Percentiles rank a stretch among this genome's conserved stretches.
phyloP scores from a whole-genome alignment of 2,113 vertebrate species.

The Leucopsar rothschildi region DNA sequence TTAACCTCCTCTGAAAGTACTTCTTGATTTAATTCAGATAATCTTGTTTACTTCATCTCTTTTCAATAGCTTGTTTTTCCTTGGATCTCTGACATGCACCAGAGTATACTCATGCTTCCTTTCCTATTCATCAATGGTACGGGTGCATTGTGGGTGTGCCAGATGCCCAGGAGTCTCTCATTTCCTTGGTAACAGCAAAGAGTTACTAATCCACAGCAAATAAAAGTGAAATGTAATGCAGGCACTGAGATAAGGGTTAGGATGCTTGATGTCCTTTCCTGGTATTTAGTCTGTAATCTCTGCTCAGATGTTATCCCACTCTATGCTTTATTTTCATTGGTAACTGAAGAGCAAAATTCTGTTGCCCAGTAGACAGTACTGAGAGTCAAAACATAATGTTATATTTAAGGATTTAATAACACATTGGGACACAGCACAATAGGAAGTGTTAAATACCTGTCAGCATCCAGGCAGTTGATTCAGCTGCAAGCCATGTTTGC shows the following conservation, averaged over 20 bases:
- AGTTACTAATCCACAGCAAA: background rate
- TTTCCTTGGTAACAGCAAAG: slow-evolving; percentile 4
- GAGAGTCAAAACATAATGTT: background rate
- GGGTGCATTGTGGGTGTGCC: background rate
- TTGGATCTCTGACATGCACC: background rate
- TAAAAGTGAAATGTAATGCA: background rate
- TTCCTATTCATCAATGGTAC: background rate
- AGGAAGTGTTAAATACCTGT: background rate
- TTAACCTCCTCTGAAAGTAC: background rate
- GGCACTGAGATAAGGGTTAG: background rate
- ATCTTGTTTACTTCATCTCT: background rate
- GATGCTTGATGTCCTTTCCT: background rate
- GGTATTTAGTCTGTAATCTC: background rate
- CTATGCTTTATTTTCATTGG: background rate
- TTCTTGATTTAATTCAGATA: background rate
- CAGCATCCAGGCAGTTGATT: accelerated
- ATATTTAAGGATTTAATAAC: background rate
- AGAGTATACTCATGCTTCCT: background rate
- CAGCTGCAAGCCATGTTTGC: background rate
- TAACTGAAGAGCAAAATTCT: background rate
- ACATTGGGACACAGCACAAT: background rate
- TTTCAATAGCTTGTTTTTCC: background rate
- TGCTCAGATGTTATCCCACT: background rate
- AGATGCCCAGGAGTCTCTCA: background rate
- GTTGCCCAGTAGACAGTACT: background rate